Evolutionary conservation across 2,113 vertebrate species (phyloP).

Genomic region (Pomatostomus ruficeps): DNA sequence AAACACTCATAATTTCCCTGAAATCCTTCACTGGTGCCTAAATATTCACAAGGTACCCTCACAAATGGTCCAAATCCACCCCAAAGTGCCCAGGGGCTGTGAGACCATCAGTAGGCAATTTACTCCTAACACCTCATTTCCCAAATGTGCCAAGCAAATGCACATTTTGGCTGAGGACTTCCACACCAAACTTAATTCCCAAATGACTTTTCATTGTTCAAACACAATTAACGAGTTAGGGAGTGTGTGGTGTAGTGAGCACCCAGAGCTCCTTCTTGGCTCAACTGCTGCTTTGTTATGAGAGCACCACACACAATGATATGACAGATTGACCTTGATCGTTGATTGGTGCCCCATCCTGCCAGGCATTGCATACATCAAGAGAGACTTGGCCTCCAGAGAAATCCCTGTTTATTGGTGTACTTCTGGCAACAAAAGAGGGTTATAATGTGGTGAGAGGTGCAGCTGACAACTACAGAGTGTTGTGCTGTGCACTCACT

Average conservation of each 20-base stretch:
- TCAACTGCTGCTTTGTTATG: background rate
- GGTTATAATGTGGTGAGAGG: background rate
- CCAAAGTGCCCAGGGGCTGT: background rate
- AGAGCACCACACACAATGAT: background rate
- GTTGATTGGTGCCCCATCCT: background rate
- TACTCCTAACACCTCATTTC: background rate
- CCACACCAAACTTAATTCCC: background rate
- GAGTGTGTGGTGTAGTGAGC: background rate
- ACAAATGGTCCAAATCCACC: background rate
- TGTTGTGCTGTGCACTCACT: background rate
- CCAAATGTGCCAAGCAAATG: background rate
- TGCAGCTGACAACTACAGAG: background rate
- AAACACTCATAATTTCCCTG: background rate
- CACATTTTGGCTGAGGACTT: background rate
- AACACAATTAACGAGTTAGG: background rate
- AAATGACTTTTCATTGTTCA: background rate
- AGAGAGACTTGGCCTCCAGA: background rate
- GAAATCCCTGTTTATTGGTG: background rate
- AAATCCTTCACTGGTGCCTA: background rate
- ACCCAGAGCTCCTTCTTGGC: background rate
- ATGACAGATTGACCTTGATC: background rate
- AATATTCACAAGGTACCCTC: background rate
- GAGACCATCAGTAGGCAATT: accelerated
- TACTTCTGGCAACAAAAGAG: background rate
- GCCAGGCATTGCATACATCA: background rate